Percentiles rank a stretch among this genome's conserved stretches.
Evolutionary conservation across 1,140 invertebrate species (phyloP).

Genomic region (Nylanderia fulva): DNA sequence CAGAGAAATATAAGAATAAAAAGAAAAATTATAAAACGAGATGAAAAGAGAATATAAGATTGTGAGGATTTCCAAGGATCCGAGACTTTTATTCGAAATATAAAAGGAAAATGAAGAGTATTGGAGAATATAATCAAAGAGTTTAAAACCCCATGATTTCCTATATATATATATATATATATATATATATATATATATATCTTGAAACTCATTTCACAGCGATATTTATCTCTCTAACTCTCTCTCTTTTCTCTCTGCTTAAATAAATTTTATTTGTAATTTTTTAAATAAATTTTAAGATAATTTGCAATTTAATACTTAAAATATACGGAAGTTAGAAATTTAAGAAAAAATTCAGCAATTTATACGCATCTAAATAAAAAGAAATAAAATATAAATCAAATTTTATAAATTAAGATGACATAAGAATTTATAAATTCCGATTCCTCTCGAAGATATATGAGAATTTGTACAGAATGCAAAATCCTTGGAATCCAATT

Average conservation of each 20-base stretch:
- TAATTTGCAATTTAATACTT: neutral
- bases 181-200: no score
- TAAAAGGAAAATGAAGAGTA: neutral
- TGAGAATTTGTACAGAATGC: neutral
- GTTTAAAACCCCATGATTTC: neutral
- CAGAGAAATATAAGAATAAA: neutral
- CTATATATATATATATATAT: neutral
- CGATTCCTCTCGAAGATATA: neutral
- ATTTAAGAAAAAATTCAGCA: neutral
- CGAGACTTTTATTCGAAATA: neutral
- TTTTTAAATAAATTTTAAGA: conserved; percentile 16
- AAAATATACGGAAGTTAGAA: neutral
- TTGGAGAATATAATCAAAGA: conserved; percentile 29
- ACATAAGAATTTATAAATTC: neutral
- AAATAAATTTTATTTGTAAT: conserved; percentile 13
- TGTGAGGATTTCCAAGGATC: neutral
- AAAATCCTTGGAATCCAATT: neutral
- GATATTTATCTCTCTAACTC: neutral
- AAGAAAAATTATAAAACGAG: neutral
- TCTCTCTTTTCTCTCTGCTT: conserved; percentile 31
- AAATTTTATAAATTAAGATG: conserved; percentile 16
- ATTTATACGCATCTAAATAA: neutral
- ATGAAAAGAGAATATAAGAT: neutral
- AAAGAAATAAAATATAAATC: neutral
- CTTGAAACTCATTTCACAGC: neutral